These are phyloP conservation scores for Fulmarus glacialis DNA, from an alignment of 2,113 vertebrate genomes.

Conservation along the genomic window DNA sequence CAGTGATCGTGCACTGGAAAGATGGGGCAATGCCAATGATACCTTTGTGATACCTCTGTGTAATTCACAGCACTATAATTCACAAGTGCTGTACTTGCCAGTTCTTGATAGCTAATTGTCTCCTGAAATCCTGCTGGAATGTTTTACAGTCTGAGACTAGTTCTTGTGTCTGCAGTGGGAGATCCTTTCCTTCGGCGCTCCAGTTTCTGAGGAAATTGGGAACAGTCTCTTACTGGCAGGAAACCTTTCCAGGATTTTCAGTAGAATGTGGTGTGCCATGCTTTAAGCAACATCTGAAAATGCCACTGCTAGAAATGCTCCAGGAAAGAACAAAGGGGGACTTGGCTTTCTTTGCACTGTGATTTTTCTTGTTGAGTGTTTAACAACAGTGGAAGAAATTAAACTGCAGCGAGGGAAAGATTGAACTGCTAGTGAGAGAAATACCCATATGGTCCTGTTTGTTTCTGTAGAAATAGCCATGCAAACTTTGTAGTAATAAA, in stretches of 20 bases:
- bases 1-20: not conserved
- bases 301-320: not conserved
- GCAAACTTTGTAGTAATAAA: not conserved
- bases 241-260: not conserved
- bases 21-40: not conserved
- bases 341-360: not conserved
- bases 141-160: not conserved
- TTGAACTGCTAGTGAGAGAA: not conserved
- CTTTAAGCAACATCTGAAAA: constrained; percentile 4
- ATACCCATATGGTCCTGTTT: not conserved
- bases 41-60: not conserved
- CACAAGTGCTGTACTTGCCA: not conserved
- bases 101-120: not conserved
- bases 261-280: not conserved
- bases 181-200: not conserved
- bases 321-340: not conserved
- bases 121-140: not conserved
- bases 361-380: not conserved
- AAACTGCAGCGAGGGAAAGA: not conserved
- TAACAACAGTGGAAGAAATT: constrained; percentile 2
- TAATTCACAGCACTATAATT: no score
- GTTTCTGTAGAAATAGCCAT: not conserved
- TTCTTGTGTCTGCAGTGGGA: not conserved
- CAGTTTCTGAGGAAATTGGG: not conserved
- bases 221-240: not conserved